A percentile compares a stretch with the other conserved stretches of the same genome.
These are phyloP conservation scores for Strigops habroptila DNA, from an alignment of 2,113 vertebrate species.

Conservation along the genomic window DNA sequence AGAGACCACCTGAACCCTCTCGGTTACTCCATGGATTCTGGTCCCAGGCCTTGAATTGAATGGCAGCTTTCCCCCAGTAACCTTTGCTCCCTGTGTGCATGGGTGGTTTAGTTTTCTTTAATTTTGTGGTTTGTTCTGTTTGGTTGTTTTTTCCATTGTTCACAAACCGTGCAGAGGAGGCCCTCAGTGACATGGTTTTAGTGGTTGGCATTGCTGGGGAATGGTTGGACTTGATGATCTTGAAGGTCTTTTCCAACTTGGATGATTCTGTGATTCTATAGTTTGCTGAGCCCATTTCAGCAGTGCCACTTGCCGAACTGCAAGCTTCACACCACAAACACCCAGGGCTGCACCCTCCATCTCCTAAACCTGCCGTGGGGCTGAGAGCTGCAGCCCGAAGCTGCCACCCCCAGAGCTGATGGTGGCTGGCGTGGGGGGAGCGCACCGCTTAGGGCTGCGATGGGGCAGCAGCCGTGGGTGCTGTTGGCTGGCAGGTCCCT, in stretches of 20 bases:
- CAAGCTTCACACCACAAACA: fast-evolving
- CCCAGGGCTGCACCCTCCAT: not conserved
- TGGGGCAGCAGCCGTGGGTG: not conserved
- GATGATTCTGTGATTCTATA: not conserved
- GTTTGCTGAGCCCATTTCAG: not conserved
- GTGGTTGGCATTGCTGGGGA: not conserved
- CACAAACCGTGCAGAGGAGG: not conserved
- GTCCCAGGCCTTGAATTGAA: fast-evolving
- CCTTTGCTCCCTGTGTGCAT: not conserved
- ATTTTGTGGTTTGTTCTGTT: not conserved
- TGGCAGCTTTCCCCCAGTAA: not conserved
- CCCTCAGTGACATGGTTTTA: not conserved
- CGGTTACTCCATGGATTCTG: fast-evolving
- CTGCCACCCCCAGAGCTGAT: fast-evolving
- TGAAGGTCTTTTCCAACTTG: not conserved
- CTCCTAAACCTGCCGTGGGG: not conserved
- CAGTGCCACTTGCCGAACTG: not conserved
- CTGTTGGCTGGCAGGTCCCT: not conserved
- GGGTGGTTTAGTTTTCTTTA: not conserved
- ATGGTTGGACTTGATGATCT: not conserved
- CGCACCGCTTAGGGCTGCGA: not conserved
- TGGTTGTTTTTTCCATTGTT: not conserved
- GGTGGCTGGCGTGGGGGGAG: not conserved
- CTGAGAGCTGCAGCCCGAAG: not conserved
- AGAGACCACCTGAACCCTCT: no score